Evolutionary conservation across 2,113 vertebrate genomes (phyloP).

Genomic region (Asarcornis scutulata): DNA sequence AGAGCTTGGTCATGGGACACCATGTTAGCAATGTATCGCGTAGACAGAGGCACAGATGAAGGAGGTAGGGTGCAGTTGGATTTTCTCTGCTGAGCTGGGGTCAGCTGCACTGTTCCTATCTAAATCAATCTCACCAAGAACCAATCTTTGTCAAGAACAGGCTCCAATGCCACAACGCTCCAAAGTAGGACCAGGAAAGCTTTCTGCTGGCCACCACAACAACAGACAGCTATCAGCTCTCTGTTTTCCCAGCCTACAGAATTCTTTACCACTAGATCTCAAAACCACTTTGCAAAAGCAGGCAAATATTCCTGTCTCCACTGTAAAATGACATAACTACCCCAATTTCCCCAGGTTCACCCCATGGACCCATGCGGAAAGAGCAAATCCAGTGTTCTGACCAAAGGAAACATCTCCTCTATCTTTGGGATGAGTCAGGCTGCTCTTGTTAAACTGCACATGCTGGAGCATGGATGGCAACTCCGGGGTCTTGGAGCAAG

Average conservation of each 20-base stretch:
- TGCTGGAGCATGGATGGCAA: neutral
- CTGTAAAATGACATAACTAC: neutral
- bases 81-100: neutral
- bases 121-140: neutral
- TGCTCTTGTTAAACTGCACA: neutral
- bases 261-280: neutral
- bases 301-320: neutral
- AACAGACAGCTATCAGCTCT: neutral
- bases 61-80: neutral
- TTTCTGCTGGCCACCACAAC: neutral
- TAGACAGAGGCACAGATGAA: neutral
- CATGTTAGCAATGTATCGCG: neutral
- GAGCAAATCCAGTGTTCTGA: neutral
- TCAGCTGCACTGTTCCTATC: neutral
- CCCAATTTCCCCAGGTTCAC: neutral
- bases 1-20: neutral
- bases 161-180: neutral
- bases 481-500: rapidly evolving
- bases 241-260: neutral
- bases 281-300: neutral
- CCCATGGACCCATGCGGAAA: neutral
- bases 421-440: neutral
- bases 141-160: neutral
- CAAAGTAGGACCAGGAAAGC: neutral
- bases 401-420: neutral